Evolutionary conservation across 2,888 invertebrate genomes (phyloP), one percentile per base, ranked within the genome.

Genomic region (Dolomedes plantarius): DNA sequence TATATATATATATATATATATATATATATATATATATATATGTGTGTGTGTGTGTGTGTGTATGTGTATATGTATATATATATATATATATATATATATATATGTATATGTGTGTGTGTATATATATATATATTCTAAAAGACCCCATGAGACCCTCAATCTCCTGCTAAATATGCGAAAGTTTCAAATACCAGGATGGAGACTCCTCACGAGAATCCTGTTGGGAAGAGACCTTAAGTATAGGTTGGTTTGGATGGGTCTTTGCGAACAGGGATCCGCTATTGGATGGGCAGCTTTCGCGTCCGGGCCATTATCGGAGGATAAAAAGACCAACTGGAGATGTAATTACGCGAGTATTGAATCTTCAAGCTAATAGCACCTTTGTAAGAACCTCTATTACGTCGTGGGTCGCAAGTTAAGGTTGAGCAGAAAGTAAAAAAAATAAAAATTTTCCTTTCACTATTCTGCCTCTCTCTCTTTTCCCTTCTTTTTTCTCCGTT

Each of bases 341-440:
- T 75, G 82, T 75, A 82, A 82, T 82, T 82, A 82, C 75, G 69
- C 39, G 41, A 69, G 82, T 82, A 82, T 82, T 82, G 82, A 82
- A 75, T 82, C 82, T 75, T 75, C 62, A n/a, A 41, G 69, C 75
- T 82, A 82, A 82, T 82, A 82, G 69, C 50, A 82, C 82, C 75
- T 82, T 69, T 82, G 67, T 82, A 82, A 71, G 75, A 71, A 39
- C 75, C 64, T 74, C 81, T 74, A 81, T 81, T 74, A 81, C 81
- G 68, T 36, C 68, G 82, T 71, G 82, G 75, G 82, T 71, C 71
- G 72, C 39, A 78, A 28, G 79, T 81, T 74, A 16, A 23, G 16
- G 41, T 36, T 36, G 6, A 36, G 11, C 7, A 5, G 36, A 36
- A 36, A 5, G 11, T n/a, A n/a, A 36, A 36, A 36, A 36, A 36